Evolutionary conservation across 1,140 invertebrate genomes (phyloP), one percentile per base, ranked within the genome.

Genomic region (Nomia melanderi): DNA sequence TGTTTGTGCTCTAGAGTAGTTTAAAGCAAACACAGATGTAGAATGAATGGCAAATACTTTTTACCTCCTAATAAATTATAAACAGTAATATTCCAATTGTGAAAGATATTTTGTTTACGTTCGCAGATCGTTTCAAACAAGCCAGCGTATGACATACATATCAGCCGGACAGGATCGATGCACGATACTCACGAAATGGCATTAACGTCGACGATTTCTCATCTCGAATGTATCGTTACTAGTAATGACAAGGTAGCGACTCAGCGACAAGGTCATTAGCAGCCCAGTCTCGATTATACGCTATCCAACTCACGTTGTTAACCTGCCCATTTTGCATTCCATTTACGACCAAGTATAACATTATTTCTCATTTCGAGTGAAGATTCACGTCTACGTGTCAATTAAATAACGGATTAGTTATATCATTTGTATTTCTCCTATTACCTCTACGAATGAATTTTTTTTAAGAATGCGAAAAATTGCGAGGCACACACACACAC

Each of bases 161-260:
- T 60, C 41, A 7, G 1, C 2, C 17, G 59, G 7, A 14, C 23
- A 0, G 17, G 47, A 64, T 73, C 33, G 60, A 73, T 31, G 7
- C 23, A 25, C 59, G 44, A 5, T 33, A 33, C 41, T 72, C 47
- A 27, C 25, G 20, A 69, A 53, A 69, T 69, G 64, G 65, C 54
- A 76, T 69, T 76, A 69, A 60, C 54, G 31, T 36, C 39, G 23
- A 1, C 20, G 69, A 73, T 72, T 79, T 60, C 73, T 77, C 54
- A 47, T 62, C 47, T 72, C 36, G 39, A 64, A 64, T 12, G 50
- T 57, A 36, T 20, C 41, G 59, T 78, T 65, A 64, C 56, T 47
- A 53, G 36, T 57, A 73, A 73, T 47, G 27, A 27, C 5, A n/a
- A 20, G 12, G 7, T 23, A 23, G 12, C 25, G 60, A 78, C 31